Evolutionary conservation across 1,140 invertebrate genomes (phyloP), one percentile per base, ranked within the genome.

Genomic region (Dufourea novaeangliae): DNA sequence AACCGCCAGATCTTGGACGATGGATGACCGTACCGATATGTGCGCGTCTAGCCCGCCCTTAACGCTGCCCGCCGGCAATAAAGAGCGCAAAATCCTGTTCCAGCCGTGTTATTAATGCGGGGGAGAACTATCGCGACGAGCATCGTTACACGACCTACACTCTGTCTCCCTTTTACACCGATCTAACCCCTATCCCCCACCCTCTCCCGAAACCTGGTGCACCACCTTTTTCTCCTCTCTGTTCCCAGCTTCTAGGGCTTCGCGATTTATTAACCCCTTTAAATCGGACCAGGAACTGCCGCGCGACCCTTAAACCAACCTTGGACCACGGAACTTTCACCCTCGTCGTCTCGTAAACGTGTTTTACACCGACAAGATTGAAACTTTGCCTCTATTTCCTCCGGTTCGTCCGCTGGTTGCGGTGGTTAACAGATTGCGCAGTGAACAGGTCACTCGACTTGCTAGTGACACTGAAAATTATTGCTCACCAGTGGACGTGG

Each of bases 1-100:
- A 86, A 80, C 59, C 83, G 64, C 80, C 80, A 85, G 83, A 86
- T 86, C 70, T 82, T 86, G 77, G 66, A 86, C 80, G 84, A 86
- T 86, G 84, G 84, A 86, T 85, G 83, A 70, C 74, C 80, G 67
- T 62, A 82, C 72, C 83, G 77, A 86, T 85, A 80, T 67, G 70
- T 78, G 61, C 54, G 44, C 70, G 34, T 32, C 72, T 79, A 63
- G 64, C 72, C 71, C 68, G 76, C 77, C 70, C 75, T 74, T 68
- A 84, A 79, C 80, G 80, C 32, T 67, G 78, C 63, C 81, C 77
- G 44, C 67, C 73, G 80, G 77, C 83, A 85, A 85, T 80, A 85
- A 86, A 85, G 80, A 86, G 72, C 84, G 72, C 73, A 77, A 86
- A 86, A 85, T 80, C 84, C 73, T 86, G 83, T 85, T 70, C 71